Conservation (phyloP, 2,888 invertebrate genomes). For the Cantharis rufa region DNA sequence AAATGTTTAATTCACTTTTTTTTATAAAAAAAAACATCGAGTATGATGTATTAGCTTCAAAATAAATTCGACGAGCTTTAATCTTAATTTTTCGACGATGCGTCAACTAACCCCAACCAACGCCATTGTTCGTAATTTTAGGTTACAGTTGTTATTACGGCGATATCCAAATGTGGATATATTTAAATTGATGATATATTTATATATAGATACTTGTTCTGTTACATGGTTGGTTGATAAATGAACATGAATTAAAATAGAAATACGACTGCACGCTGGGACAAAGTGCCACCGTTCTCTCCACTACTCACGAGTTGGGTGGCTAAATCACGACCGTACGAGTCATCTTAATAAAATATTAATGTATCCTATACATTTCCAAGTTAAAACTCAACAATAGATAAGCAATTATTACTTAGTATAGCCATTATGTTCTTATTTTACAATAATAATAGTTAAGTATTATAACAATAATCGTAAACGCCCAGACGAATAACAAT, state of each 20-base stretch:
- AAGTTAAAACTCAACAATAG: constrained; percentile 11
- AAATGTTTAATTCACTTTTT: background rate
- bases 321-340: constrained; percentile 37
- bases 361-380: constrained; percentile 25
- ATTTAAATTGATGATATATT: background rate
- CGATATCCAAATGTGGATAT: background rate
- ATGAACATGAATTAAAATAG: constrained; percentile 50
- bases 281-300: constrained; percentile 39
- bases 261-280: constrained; percentile 48
- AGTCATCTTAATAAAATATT: constrained; percentile 32
- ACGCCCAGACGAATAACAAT: constrained; percentile 51
- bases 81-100: background rate
- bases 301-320: constrained; percentile 41
- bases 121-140: background rate
- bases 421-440: constrained; percentile 17
- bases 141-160: too few species aligned
- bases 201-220: background rate
- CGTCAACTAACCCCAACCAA: background rate
- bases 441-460: constrained; percentile 21
- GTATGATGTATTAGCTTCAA: background rate
- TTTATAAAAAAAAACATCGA: background rate
- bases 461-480: constrained; percentile 47
- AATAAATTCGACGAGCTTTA: too few species aligned
- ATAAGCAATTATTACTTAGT: constrained; percentile 10
- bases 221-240: constrained; percentile 43